phyloP scores from a whole-genome alignment of 2,113 vertebrate genomes.

The Gorsachius goisagi region DNA sequence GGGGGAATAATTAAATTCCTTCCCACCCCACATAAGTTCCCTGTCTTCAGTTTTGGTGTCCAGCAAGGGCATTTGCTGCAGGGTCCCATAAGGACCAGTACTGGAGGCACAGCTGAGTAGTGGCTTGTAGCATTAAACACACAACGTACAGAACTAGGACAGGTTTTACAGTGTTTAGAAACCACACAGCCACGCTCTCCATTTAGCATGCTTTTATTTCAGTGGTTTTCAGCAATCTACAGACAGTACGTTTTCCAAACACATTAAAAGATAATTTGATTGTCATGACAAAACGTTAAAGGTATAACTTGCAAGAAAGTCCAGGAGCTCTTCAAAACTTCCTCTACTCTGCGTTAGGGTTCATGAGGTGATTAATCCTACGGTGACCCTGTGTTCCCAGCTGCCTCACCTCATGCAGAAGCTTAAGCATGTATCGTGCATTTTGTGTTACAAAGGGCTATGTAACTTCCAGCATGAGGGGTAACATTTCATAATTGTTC shows the following conservation, averaged over 20 bases:
- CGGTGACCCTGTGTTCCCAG: neutral
- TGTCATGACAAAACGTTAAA: neutral
- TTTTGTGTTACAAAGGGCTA: neutral
- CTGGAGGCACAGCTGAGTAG: neutral
- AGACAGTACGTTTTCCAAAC: neutral
- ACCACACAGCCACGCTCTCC: neutral
- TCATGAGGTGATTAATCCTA: neutral
- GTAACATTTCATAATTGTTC: neutral
- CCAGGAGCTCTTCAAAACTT: neutral
- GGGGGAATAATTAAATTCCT: neutral
- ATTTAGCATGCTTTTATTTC: neutral
- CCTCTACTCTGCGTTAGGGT: neutral
- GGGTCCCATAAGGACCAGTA: neutral
- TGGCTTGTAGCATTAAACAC: neutral
- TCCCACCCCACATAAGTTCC: neutral
- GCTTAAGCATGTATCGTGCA: neutral
- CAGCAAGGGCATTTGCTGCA: neutral
- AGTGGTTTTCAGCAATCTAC: neutral
- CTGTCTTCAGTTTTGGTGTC: neutral
- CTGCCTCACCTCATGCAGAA: neutral
- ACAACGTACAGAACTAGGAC: rapidly evolving
- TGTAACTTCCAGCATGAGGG: neutral
- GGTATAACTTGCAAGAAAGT: neutral
- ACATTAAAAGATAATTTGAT: neutral
- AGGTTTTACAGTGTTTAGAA: neutral